These are phyloP conservation scores for Drosophila hydei DNA, from an alignment of 1,140 invertebrate species.

Conservation along the genomic window DNA sequence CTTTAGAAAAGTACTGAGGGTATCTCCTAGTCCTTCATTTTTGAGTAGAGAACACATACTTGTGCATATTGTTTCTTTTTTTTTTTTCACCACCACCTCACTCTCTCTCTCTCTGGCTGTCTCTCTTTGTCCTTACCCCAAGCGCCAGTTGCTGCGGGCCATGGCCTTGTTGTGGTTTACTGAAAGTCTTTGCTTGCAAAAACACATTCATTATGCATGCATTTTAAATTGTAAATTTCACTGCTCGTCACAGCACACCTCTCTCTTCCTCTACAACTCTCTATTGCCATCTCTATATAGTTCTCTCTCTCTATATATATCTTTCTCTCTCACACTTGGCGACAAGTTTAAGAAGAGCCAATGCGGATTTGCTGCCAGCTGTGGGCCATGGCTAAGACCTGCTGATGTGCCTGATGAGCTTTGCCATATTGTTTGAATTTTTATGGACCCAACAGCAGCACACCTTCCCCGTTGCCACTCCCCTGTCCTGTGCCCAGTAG, in stretches of 20 bases:
- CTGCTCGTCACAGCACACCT: constrained; percentile 31
- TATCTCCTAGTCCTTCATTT: neutral
- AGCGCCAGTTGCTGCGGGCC: constrained; percentile 23
- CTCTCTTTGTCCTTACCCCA: neutral
- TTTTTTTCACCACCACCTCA: neutral
- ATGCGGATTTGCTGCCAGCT: constrained; percentile 62
- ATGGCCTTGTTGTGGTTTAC: constrained; percentile 39
- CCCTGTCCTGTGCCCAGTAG: neutral
- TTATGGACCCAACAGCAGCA: constrained; percentile 40
- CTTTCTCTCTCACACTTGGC: too few species aligned
- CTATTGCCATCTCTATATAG: neutral
- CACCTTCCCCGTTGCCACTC: neutral
- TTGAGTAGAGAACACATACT: neutral
- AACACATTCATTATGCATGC: constrained; percentile 77
- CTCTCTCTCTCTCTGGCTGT: constrained; percentile 1
- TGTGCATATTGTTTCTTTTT: neutral
- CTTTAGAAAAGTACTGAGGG: neutral
- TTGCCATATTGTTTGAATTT: constrained; percentile 74
- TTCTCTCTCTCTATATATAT: neutral
- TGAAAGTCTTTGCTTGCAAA: constrained; percentile 62
- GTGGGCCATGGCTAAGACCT: constrained; percentile 59
- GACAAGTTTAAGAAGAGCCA: constrained; percentile 20
- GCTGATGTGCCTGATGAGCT: constrained; percentile 75
- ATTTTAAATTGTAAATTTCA: constrained; percentile 79
- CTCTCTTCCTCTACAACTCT: neutral